Evolutionary conservation across 2,888 invertebrate species (phyloP).

Genomic region (Drosophila meridiana): DNA sequence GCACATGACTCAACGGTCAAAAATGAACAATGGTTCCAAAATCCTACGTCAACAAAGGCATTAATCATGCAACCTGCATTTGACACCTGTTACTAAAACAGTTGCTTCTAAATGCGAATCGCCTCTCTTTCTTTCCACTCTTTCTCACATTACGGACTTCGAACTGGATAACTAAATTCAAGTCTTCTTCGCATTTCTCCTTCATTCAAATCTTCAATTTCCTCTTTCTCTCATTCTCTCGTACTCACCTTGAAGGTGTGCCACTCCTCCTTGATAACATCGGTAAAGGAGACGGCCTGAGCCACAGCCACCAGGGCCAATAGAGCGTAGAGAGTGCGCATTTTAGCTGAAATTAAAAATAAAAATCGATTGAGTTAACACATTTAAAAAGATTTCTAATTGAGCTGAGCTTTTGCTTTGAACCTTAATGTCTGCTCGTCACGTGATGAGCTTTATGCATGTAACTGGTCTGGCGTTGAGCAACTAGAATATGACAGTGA

Average conservation of each 20-base stretch:
- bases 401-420: constrained; percentile 25
- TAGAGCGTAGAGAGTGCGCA: constrained; percentile 73
- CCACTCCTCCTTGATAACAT: constrained; percentile 92
- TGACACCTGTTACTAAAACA: constrained; percentile 25
- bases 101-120: constrained; percentile 3
- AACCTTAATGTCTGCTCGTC: constrained; percentile 26
- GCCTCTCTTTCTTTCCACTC: background rate
- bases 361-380: background rate
- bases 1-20: constrained; percentile 34
- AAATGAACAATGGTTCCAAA: constrained; percentile 28
- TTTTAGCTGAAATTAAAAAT: constrained; percentile 47
- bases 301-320: constrained; percentile 86
- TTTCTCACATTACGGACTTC: background rate
- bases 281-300: constrained; percentile 89
- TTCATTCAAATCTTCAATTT: background rate
- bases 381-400: background rate
- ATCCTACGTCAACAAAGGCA: constrained; percentile 26
- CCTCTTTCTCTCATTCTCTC: background rate
- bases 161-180: background rate
- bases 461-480: background rate
- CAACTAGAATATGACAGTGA: background rate
- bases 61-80: constrained; percentile 34
- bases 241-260: constrained; percentile 89
- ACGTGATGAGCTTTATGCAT: constrained; percentile 48
- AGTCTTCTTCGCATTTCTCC: background rate